phyloP scores from a whole-genome alignment of 2,888 invertebrate species.

The Trichogramma evanescens region DNA sequence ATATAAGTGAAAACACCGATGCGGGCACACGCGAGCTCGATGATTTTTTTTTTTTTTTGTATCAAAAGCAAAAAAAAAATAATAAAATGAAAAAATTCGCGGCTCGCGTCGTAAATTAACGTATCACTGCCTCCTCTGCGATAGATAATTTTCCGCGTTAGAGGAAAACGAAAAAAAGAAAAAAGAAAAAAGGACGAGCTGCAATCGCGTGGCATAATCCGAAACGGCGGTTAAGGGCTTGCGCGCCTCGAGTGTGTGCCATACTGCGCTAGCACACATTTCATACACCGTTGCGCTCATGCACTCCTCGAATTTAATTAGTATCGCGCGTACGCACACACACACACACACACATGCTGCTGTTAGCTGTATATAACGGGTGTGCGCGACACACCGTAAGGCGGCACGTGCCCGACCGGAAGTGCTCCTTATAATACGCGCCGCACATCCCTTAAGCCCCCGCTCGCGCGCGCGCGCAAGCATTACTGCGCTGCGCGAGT shows the following conservation, averaged over 20 bases:
- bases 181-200: too few species aligned
- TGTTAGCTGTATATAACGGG: not conserved
- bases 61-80: not conserved
- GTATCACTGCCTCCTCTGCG: too few species aligned
- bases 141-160: too few species aligned
- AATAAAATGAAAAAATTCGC: not conserved
- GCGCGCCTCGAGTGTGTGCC: not conserved
- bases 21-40: too few species aligned
- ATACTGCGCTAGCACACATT: not conserved
- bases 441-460: too few species aligned
- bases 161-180: too few species aligned
- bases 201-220: too few species aligned
- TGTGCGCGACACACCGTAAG: not conserved
- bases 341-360: not conserved
- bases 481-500: not conserved
- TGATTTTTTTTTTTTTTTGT: not conserved
- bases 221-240: not conserved
- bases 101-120: not conserved
- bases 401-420: constrained; percentile 6
- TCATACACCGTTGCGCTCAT: not conserved
- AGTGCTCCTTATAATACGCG: constrained; percentile 4
- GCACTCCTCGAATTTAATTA: constrained; percentile 19
- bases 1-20: too few species aligned
- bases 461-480: too few species aligned
- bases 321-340: not conserved